Conservation (phyloP, 2,113 vertebrate genomes). For the Salvelinus fontinalis region DNA sequence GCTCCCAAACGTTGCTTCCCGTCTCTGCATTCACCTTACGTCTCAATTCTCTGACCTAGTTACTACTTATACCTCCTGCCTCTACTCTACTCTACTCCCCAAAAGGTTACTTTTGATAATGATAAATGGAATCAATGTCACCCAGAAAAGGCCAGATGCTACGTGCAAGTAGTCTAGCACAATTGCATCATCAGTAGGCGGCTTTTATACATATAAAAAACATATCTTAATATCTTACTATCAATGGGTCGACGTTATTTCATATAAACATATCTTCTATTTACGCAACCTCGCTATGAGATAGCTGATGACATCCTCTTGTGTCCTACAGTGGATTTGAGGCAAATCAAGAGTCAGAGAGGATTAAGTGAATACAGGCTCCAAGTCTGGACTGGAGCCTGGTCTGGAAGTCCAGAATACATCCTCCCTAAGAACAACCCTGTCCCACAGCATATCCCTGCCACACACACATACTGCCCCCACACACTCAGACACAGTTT, state of each 20-base stretch:
- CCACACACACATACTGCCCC: background rate
- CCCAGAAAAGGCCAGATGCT: conserved; percentile 28
- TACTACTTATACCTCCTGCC: conserved; percentile 46
- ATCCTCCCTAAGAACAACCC: too few species aligned
- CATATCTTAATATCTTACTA: too few species aligned
- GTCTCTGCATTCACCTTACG: conserved; percentile 32
- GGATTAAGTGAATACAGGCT: too few species aligned
- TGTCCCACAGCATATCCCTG: too few species aligned
- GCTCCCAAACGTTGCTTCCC: conserved; percentile 11
- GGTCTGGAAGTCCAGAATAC: too few species aligned
- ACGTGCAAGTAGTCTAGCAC: background rate
- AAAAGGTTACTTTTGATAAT: conserved; percentile 16
- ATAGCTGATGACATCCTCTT: background rate
- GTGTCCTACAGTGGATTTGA: background rate
- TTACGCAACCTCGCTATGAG: background rate
- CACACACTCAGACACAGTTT: background rate
- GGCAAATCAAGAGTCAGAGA: background rate
- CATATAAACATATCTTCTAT: too few species aligned
- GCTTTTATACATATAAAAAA: background rate
- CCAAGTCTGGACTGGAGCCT: too few species aligned
- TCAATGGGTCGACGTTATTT: too few species aligned
- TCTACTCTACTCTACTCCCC: conserved; percentile 14
- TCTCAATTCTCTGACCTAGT: conserved; percentile 60
- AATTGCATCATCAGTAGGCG: background rate
- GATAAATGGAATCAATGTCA: conserved; percentile 51